Evolutionary conservation across 2,888 invertebrate species (phyloP).

Genomic region (Masnerella sp.): DNA sequence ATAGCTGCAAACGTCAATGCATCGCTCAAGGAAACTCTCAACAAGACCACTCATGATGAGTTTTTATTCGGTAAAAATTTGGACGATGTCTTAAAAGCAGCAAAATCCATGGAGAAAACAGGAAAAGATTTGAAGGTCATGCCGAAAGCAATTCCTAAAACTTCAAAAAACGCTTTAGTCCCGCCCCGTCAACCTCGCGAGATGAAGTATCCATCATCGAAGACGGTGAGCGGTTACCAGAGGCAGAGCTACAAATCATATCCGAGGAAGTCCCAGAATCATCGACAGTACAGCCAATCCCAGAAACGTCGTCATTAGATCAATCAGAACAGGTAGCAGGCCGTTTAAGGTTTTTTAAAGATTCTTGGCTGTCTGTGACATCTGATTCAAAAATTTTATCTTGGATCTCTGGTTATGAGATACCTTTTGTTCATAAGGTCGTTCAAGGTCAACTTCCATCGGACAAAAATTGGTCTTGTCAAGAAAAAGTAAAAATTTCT

Average conservation of each 20-base stretch:
- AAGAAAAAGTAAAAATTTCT: neutral
- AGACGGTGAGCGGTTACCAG: neutral
- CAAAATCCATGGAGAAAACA: neutral
- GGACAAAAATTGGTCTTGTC: too few species aligned
- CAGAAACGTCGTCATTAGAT: neutral
- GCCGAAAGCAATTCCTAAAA: constrained; percentile 35
- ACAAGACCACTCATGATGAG: neutral
- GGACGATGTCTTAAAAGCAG: constrained; percentile 3
- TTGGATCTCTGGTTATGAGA: constrained; percentile 7
- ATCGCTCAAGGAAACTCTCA: constrained; percentile 8
- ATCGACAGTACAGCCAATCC: neutral
- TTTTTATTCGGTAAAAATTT: constrained; percentile 12
- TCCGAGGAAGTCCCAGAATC: neutral
- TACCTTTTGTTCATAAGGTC: neutral
- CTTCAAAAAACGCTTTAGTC: too few species aligned
- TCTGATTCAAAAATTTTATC: constrained; percentile 1
- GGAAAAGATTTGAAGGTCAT: neutral
- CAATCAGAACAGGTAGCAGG: constrained; percentile 12
- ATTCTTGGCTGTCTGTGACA: neutral
- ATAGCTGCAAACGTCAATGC: constrained; percentile 4
- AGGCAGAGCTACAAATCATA: neutral
- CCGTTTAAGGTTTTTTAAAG: neutral
- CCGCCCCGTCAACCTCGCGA: constrained; percentile 8
- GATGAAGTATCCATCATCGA: neutral
- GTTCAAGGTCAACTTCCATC: neutral